Evolutionary conservation across 2,888 invertebrate species (phyloP).

Genomic region (Andrena flavipes): DNA sequence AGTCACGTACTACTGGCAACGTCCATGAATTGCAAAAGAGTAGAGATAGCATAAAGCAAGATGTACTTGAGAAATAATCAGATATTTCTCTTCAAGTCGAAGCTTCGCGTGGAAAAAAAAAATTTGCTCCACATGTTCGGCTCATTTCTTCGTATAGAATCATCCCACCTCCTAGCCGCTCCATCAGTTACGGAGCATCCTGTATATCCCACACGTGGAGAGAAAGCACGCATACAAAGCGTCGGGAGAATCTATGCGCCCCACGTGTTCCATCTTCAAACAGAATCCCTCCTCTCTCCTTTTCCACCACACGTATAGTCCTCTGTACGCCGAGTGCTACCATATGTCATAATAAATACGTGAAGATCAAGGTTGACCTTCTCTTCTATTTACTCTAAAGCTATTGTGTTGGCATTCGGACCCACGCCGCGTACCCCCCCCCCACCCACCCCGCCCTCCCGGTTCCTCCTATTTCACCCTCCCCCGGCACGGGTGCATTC

Average conservation of each 20-base stretch:
- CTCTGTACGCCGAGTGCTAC: background rate
- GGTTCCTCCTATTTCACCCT: background rate
- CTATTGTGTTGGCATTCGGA: slow-evolving; percentile 1
- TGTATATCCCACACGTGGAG: slow-evolving; percentile 38
- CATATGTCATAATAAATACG: slow-evolving; percentile 17
- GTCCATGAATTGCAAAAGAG: no score
- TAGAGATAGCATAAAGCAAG: no score
- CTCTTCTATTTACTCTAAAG: slow-evolving; percentile 17
- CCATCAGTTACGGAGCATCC: background rate
- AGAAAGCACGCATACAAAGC: slow-evolving; percentile 15
- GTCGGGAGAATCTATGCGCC: background rate
- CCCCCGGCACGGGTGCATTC: slow-evolving; percentile 2
- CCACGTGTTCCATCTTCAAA: background rate
- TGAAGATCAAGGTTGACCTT: slow-evolving; percentile 49
- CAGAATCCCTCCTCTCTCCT: background rate
- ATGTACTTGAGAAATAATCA: no score
- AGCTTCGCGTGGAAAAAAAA: no score
- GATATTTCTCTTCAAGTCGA: no score
- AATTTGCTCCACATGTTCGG: no score
- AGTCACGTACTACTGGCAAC: no score
- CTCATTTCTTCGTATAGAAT: background rate
- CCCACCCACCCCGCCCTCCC: no score
- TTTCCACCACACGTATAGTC: background rate
- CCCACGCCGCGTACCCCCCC: background rate
- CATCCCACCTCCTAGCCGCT: background rate